Evolutionary conservation across 2,888 invertebrate genomes (phyloP).

Genomic region (Sturmia bella): DNA sequence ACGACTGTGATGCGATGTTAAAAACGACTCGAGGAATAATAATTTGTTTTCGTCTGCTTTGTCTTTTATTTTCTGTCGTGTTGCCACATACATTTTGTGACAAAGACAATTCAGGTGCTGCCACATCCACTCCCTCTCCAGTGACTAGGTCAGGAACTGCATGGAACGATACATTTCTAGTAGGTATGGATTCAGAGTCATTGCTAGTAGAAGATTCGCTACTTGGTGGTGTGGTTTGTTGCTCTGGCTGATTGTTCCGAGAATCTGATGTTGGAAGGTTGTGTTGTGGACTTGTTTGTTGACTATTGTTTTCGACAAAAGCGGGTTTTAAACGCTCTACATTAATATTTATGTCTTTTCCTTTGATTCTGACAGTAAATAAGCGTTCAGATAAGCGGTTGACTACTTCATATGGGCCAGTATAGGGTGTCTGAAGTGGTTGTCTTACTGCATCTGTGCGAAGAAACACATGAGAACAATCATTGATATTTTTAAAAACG

Average conservation of each 20-base stretch:
- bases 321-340: slow-evolving; percentile 54
- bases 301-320: too few species aligned
- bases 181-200: too few species aligned
- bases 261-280: too few species aligned
- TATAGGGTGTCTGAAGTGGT: slow-evolving; percentile 51
- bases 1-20: not conserved
- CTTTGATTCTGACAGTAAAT: slow-evolving; percentile 38
- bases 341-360: slow-evolving; percentile 25
- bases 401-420: slow-evolving; percentile 45
- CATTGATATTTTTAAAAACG: slow-evolving; percentile 43
- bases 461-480: slow-evolving; percentile 16
- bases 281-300: too few species aligned
- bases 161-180: slow-evolving; percentile 10
- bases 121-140: slow-evolving; percentile 43
- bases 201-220: too few species aligned
- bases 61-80: not conserved
- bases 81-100: not conserved
- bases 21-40: not conserved
- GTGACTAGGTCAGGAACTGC: slow-evolving; percentile 17
- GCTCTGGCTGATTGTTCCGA: too few species aligned
- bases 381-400: slow-evolving; percentile 39
- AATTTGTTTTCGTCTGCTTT: not conserved
- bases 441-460: slow-evolving; percentile 10
- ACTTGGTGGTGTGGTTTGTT: too few species aligned
- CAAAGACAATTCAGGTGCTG: not conserved